phyloP scores from a whole-genome alignment of 2,113 vertebrate species.

The Podarcis cretensis region DNA sequence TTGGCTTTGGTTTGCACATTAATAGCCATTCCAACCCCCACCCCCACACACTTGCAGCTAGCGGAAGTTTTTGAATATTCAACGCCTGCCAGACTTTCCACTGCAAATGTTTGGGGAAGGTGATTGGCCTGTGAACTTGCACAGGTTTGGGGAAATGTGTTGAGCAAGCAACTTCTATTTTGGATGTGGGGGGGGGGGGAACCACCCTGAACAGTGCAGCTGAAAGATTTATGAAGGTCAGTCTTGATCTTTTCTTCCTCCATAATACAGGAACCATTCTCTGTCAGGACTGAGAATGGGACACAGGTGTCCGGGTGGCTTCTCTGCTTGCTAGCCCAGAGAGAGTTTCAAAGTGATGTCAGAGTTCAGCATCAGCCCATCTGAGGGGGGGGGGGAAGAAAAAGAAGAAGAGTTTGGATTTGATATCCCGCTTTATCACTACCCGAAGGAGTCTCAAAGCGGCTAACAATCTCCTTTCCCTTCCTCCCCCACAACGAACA shows the following conservation, averaged over 20 bases:
- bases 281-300: neutral
- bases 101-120: neutral
- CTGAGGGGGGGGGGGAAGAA: neutral
- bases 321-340: neutral
- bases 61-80: constrained; percentile 25
- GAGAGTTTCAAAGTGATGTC: neutral
- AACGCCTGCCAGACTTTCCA: neutral
- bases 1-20: neutral
- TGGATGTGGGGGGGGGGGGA: neutral
- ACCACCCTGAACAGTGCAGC: neutral
- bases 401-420: no score
- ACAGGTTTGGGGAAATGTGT: neutral
- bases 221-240: constrained; percentile 37
- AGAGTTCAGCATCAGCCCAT: neutral
- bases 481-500: no score
- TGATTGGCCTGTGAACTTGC: neutral
- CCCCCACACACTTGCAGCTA: neutral
- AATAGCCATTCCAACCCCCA: neutral
- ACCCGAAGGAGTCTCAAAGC: no score
- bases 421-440: no score
- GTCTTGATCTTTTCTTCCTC: neutral
- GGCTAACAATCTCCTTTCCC: no score
- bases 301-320: neutral
- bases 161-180: constrained; percentile 9
- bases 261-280: neutral